Evolutionary conservation across 2,113 vertebrate species (phyloP), one percentile per base, ranked within the genome.

Genomic region (Forbesichthys papilliferus): DNA sequence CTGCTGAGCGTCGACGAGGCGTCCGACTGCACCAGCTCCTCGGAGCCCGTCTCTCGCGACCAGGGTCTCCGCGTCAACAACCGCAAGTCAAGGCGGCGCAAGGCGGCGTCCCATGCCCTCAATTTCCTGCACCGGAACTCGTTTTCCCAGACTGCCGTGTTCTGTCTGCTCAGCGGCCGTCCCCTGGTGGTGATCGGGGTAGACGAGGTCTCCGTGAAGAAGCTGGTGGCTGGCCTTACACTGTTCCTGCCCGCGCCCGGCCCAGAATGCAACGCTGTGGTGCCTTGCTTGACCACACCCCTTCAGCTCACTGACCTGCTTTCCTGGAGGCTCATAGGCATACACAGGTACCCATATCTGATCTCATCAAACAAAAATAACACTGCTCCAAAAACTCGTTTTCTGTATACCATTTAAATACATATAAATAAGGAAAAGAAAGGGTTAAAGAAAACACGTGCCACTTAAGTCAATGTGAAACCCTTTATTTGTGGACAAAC

Each of bases 241-340:
- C 93, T 98, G 76, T 99, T 96, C 14, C 92, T 98, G 48, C 98
- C 98, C 0, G 94, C 77, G 55, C 88, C 86, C 0, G 87, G 93
- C 2, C 59, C 61, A 0, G 86, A 79, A 0, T 73, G 90, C 59
- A 93, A 92, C 14, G 93, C 93, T 0, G 92, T 98, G 77, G 95
- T 95, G 78, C 91, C 91, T 62, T 94, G 93, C 93, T 75, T 94
- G 57, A 93, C 93, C 0, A 85, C 89, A 0, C 90, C 96, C 14
- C 92, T 98, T 71, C 95, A 97, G 48, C 74, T 99, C 20, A 89
- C 89, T 1, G 95, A 99, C 91, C 95, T 99, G 88, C 94, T 97
- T 87, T 94, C 91, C 86, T 98, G 96, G 96, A 96, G 96, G 74
- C 94, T 99, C 77, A 94, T 99, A 0, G 98, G 98, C 53, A 87